Base-by-base conservation (phyloP, 2,113 vertebrate species). In the Ceyx cyanopectus region DNA sequence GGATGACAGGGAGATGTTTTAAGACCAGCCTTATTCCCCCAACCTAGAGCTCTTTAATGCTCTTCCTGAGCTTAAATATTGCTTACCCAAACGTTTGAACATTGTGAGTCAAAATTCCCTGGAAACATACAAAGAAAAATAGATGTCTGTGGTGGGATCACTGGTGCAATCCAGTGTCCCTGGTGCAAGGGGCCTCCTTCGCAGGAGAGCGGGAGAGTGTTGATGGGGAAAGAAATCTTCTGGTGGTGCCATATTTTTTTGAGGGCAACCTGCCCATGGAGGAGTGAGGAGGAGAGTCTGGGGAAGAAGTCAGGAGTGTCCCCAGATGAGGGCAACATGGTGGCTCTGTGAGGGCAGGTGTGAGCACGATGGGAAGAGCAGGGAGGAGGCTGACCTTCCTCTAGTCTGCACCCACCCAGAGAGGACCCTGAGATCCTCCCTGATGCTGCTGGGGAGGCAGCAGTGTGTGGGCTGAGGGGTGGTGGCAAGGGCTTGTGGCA, bases 271-370 rank as follows among this genome's bases (percentile, higher is more conserved):
- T 70, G 57, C 51, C 46, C 2, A 1, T 2, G 5, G 27, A 57
- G 14, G 41, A 74, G n/a, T 34, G 26, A 70, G 51, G 29, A 81
- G 26, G 14, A 70, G 29, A 26, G 12, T 27, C 32, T 76, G 45
- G 27, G 58, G 11, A 75, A 22, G 58, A n/a, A 82, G 22, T 29
- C 34, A 40, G 58, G 45, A 65, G 13, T 6, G 0, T 40, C 34
- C 67, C 26, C 32, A 65, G 12, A 3, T 46, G 8, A 3, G 3
- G 12, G 2, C 2, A 2, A 22, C 21, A 7, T 1, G 3, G 45
- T 63, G 43, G 11, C 53, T 87, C 58, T 68, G 53, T 6, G 1
- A 29, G 32, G 7, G 10, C 10, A 2, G 1, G 5, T 70, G 57
- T 37, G 16, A 81, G 32, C 41, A 50, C 1, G 1, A 5, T 62